These are phyloP conservation scores for Rallus limicola DNA, from an alignment of 2,113 vertebrate genomes.

Conservation along the genomic window DNA sequence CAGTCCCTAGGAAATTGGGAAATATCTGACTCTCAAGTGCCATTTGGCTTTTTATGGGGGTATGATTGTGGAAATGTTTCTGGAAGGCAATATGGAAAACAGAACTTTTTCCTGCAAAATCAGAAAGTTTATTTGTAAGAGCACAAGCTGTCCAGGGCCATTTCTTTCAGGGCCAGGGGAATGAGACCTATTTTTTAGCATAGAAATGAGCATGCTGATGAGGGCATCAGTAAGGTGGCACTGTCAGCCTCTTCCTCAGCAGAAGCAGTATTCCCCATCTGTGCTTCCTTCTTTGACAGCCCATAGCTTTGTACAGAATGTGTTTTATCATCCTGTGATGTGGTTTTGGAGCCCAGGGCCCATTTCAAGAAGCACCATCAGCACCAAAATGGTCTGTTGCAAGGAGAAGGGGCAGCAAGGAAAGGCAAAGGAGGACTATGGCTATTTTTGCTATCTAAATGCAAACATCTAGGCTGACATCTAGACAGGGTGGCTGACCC, in stretches of 20 bases:
- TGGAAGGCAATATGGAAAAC: neutral
- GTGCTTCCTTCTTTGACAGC: neutral
- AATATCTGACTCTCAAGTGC: neutral
- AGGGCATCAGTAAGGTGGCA: neutral
- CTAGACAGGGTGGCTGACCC: neutral
- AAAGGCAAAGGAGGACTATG: neutral
- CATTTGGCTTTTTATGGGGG: neutral
- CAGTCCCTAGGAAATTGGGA: neutral
- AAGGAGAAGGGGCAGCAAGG: neutral
- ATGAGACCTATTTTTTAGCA: neutral
- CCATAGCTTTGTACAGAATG: neutral
- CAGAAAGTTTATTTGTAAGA: neutral
- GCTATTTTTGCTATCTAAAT: neutral
- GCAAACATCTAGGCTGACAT: neutral
- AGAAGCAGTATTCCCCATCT: neutral
- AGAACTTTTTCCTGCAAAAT: neutral
- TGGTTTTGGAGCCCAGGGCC: neutral
- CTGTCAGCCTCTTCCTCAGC: neutral
- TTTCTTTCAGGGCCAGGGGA: neutral
- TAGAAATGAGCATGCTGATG: neutral
- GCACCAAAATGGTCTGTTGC: accelerated
- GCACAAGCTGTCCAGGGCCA: neutral
- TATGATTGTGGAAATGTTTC: neutral
- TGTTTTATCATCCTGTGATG: neutral
- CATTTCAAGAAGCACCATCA: neutral